Evolutionary conservation across 2,888 invertebrate genomes (phyloP), one percentile per base, ranked within the genome.

Genomic region (Halictus ligatus): DNA sequence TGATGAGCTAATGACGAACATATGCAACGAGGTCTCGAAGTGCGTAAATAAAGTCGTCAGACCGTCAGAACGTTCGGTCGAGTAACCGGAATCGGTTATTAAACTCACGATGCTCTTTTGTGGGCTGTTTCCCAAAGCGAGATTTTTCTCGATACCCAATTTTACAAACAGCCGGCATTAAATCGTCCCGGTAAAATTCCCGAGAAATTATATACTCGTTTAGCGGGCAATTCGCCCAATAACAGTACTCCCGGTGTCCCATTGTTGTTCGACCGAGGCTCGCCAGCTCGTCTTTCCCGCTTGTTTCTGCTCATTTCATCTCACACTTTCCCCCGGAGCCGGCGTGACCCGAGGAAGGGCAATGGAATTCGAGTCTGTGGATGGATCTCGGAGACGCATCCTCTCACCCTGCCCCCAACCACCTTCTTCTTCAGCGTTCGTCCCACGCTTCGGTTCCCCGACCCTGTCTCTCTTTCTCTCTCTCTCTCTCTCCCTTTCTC

Each of bases 321-420:
- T 90, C 91, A 89, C 89, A 88, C 89, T 89, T 86, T 89, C 88
- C 76, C 83, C 84, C 69, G 73, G 21, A 69, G 78, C 82, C 69
- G 78, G 29, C 76, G 78, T 80, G 79, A 86, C 80, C 88, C 82
- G 85, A 87, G 87, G 89, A 90, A 88, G 85, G 86, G 87, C 87
- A 91, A 88, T 89, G 89, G 90, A 90, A 91, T 91, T 90, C 91
- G 89, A 88, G 88, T 88, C 91, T 81, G 89, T 84, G 86, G 89
- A 90, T 90, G 88, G 58, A 58, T 90, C 78, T 90, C 78, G 67
- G 83, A 89, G 89, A 90, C 87, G 89, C 90, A 89, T 87, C 87
- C 89, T 86, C 84, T 87, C 80, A 54, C 81, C 71, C 80, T 74
- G 75, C 85, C 72, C 81, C 78, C 67, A 84, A 64, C 82, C 86